These are phyloP conservation scores for Dendrophyllia cribrosa DNA, from an alignment of 64 coral and sea anemone genomes.

Conservation along the genomic window DNA sequence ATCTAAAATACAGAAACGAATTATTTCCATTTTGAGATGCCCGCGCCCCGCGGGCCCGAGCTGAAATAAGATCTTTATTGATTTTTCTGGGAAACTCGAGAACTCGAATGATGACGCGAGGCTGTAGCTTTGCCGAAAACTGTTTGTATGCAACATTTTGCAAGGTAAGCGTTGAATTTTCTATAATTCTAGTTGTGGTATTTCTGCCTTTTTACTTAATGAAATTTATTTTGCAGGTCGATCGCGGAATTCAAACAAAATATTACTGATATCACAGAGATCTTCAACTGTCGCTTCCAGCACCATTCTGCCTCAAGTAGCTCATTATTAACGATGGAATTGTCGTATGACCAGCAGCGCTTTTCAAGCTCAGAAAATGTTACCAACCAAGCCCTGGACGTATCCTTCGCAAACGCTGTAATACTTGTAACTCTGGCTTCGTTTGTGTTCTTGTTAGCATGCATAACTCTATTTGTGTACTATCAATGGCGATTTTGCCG, in stretches of 20 bases:
- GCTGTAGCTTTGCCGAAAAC: no score
- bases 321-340: background rate
- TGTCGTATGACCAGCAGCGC: background rate
- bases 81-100: no score
- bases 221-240: background rate
- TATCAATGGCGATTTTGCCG: conserved; percentile 39
- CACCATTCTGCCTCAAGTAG: background rate
- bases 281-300: background rate
- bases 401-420: conserved; percentile 27
- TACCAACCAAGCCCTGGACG: conserved; percentile 7
- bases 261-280: no score
- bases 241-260: background rate
- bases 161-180: no score
- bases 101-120: no score
- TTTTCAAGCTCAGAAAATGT: background rate
- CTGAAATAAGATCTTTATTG: no score
- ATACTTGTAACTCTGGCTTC: conserved; percentile 34
- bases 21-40: no score
- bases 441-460: conserved; percentile 29
- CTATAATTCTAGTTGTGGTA: background rate
- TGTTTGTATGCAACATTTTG: no score
- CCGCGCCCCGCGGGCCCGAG: no score
- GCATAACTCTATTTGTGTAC: conserved; percentile 1
- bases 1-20: no score
- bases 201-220: background rate